phyloP scores from a whole-genome alignment of 1,140 invertebrate genomes.

The Pogonomyrmex californicus region DNA sequence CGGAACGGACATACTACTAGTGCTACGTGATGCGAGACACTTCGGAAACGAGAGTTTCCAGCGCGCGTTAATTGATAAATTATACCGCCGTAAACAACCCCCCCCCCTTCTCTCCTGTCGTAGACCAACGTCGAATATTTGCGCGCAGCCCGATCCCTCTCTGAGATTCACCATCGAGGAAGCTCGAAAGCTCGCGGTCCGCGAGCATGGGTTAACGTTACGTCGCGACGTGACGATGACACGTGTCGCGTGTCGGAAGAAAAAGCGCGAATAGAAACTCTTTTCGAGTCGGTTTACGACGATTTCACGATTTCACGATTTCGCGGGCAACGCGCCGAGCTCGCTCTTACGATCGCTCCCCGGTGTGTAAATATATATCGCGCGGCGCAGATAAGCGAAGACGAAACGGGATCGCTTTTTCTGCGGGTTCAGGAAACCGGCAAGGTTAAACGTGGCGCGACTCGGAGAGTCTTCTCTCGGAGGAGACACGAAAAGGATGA shows the following conservation, averaged over 20 bases:
- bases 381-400: not conserved
- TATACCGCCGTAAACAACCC: slow-evolving; percentile 18
- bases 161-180: not conserved
- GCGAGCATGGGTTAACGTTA: not conserved
- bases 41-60: slow-evolving; percentile 12
- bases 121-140: not conserved
- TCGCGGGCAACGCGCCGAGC: not conserved
- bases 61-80: slow-evolving; percentile 24
- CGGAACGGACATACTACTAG: slow-evolving; percentile 41
- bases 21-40: slow-evolving; percentile 37
- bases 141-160: not conserved
- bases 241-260: not conserved
- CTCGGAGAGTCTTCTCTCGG: not conserved
- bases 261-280: not conserved
- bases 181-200: not conserved
- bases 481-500: slow-evolving; percentile 28
- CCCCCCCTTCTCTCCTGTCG: too few species aligned
- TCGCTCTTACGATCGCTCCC: not conserved
- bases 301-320: slow-evolving; percentile 36
- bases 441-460: slow-evolving; percentile 49
- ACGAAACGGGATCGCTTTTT: slow-evolving; percentile 35
- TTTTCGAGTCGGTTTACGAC: not conserved
- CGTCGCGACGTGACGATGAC: not conserved
- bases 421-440: slow-evolving; percentile 28
- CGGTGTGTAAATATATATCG: not conserved